Conservation (phyloP, 2,797 vertebrate genomes). For the Eospalax fontanierii region DNA sequence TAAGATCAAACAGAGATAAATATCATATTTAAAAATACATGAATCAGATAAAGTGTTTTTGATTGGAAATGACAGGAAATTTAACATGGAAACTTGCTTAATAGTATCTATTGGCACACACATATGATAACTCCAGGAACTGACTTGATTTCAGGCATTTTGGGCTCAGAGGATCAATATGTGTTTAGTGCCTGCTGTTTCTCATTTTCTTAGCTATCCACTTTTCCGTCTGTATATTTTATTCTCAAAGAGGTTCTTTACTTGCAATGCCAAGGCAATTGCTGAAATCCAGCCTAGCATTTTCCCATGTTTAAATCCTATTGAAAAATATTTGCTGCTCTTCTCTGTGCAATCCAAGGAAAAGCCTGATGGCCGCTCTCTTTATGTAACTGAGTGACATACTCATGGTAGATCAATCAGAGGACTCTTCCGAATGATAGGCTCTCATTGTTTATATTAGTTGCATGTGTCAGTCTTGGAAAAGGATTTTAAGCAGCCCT, state of each 20-base stretch:
- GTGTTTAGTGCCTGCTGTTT: not conserved
- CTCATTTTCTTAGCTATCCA: not conserved
- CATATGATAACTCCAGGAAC: not conserved
- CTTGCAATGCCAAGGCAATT: not conserved
- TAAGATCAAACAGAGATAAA: slow-evolving; percentile 64
- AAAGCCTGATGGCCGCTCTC: not conserved
- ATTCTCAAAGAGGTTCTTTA: not conserved
- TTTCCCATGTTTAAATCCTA: not conserved
- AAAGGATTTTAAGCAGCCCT: not conserved
- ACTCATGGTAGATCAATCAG: not conserved
- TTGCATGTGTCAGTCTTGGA: not conserved
- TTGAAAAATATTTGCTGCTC: not conserved
- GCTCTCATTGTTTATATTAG: not conserved
- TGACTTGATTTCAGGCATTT: not conserved
- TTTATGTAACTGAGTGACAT: not conserved
- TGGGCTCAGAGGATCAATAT: not conserved
- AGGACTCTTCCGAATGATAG: not conserved
- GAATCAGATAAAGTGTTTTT: slow-evolving; percentile 33
- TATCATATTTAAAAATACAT: slow-evolving; percentile 48
- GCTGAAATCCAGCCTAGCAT: not conserved
- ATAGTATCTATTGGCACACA: not conserved
- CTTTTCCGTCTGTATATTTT: not conserved
- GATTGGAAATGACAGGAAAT: slow-evolving; percentile 34
- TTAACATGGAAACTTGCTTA: not conserved
- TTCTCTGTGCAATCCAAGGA: not conserved